phyloP scores from a whole-genome alignment of 2,113 vertebrate species.

The Malurus alboscapulatus region DNA sequence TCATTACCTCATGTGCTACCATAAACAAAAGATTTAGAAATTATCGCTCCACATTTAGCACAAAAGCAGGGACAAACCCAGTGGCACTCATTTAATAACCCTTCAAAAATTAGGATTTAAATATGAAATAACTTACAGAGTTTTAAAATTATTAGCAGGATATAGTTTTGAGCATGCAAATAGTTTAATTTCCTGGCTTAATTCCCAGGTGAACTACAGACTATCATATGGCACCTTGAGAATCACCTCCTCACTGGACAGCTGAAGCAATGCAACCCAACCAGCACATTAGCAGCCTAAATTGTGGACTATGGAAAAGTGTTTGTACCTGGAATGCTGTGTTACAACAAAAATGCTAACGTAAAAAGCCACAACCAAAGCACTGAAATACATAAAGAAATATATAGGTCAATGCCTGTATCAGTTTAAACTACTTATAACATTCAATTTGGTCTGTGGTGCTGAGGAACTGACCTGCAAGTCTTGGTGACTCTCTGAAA shows the following conservation, averaged over 20 bases:
- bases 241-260: background rate
- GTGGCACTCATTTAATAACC: background rate
- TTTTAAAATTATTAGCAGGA: constrained; percentile 1
- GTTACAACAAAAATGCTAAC: background rate
- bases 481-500: background rate
- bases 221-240: background rate
- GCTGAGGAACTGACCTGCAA: background rate
- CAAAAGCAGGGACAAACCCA: background rate
- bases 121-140: background rate
- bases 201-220: background rate
- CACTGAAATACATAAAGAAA: background rate
- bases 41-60: background rate
- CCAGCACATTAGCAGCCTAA: background rate
- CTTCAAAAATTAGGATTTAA: background rate
- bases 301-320: background rate
- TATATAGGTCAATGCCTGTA: background rate
- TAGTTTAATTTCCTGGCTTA: background rate
- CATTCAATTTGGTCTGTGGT: background rate
- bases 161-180: constrained; percentile 19
- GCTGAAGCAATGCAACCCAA: background rate
- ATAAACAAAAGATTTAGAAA: background rate
- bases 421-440: background rate
- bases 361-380: background rate
- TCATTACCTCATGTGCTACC: background rate
- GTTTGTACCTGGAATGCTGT: background rate